Evolutionary conservation across 2,113 vertebrate genomes (phyloP).

Genomic region (Brienomyrus brachyistius): DNA sequence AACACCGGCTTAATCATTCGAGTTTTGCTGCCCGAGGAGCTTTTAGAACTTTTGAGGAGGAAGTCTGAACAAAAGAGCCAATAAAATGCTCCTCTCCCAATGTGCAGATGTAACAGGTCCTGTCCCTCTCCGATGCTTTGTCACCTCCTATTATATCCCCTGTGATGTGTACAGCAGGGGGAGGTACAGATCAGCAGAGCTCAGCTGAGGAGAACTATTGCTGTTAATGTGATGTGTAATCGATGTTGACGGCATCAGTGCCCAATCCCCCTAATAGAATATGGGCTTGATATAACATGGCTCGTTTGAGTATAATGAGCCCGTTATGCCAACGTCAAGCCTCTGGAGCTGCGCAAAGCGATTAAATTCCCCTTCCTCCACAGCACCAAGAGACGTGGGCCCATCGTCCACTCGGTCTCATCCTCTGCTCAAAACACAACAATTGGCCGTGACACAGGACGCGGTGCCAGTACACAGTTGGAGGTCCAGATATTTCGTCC

Average conservation of each 20-base stretch:
- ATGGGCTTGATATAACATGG: slow-evolving; percentile 12
- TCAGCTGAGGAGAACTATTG: not conserved
- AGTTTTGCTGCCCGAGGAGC: not conserved
- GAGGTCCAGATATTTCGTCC: not conserved
- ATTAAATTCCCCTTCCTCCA: not conserved
- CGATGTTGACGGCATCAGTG: slow-evolving; percentile 5
- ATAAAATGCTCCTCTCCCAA: not conserved
- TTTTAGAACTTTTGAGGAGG: not conserved
- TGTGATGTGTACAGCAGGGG: not conserved
- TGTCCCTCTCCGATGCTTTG: not conserved
- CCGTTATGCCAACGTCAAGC: not conserved
- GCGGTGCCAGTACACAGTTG: not conserved
- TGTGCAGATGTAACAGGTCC: not conserved
- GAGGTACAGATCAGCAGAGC: not conserved
- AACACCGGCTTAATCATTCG: not conserved
- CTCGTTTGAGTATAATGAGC: not conserved
- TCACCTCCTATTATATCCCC: slow-evolving; percentile 11
- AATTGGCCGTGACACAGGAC: not conserved
- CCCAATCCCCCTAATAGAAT: slow-evolving; percentile 13
- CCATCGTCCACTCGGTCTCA: not conserved
- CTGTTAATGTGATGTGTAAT: slow-evolving; percentile 18
- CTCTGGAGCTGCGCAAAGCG: not conserved
- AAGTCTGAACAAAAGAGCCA: not conserved
- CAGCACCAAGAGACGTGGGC: not conserved
- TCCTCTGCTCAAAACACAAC: not conserved